A percentile compares a stretch with the other conserved stretches of the same genome.
These are phyloP conservation scores for Sarcophaga variegata DNA, from an alignment of 2,888 invertebrate species.

Conservation along the genomic window DNA sequence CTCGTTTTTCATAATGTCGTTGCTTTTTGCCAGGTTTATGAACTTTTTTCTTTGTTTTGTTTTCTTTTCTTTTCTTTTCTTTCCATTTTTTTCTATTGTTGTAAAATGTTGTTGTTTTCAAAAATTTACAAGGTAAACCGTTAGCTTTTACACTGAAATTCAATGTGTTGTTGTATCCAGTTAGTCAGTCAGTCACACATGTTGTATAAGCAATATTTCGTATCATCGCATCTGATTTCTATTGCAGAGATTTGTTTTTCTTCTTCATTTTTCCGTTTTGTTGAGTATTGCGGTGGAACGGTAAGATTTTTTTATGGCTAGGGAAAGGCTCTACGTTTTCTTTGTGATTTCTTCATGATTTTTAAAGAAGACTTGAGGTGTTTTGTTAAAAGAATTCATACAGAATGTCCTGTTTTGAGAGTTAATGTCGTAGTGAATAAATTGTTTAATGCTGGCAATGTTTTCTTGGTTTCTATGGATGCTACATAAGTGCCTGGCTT, in stretches of 20 bases:
- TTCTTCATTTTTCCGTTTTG: not conserved
- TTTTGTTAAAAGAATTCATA: not conserved
- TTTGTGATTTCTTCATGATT: not conserved
- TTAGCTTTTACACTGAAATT: not conserved
- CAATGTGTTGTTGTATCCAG: not conserved
- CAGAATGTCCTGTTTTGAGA: too few relatives aligned
- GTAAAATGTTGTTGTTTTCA: constrained; percentile 2
- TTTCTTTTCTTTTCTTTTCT: not conserved
- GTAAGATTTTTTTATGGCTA: not conserved
- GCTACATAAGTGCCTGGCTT: too few relatives aligned
- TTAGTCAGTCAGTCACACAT: not conserved
- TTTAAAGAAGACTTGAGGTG: not conserved
- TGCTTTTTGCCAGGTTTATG: constrained; percentile 73
- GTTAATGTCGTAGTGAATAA: too few relatives aligned
- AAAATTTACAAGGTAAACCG: constrained; percentile 53
- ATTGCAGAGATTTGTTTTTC: not conserved
- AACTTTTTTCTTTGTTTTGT: constrained; percentile 71
- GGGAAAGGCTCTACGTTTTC: not conserved
- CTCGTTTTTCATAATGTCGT: constrained; percentile 1
- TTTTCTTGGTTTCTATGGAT: too few relatives aligned
- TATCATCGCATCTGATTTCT: constrained; percentile 12
- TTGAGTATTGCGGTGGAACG: constrained; percentile 32
- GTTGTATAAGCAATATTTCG: constrained; percentile 36
- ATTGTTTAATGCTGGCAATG: too few relatives aligned
- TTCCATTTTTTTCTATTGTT: not conserved